A percentile compares a stretch with the other conserved stretches of the same genome.
These are phyloP conservation scores for Manacus vitellinus DNA, from an alignment of 2,113 vertebrate genomes.

Conservation along the genomic window DNA sequence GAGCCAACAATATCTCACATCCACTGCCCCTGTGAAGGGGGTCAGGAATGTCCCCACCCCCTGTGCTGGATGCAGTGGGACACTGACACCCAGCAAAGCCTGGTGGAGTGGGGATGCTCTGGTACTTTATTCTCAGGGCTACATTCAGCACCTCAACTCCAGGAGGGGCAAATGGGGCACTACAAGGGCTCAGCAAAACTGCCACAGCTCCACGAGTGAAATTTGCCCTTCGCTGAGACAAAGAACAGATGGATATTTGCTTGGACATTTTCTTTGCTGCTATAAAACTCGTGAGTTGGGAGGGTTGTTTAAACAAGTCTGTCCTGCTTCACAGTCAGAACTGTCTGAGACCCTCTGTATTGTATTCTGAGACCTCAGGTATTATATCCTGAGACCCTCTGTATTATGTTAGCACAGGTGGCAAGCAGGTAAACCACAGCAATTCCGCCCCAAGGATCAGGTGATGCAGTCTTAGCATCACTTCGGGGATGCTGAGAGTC, in stretches of 20 bases:
- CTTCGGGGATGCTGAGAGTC: background rate
- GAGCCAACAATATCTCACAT: rapidly evolving
- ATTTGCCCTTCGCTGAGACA: background rate
- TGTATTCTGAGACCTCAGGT: background rate
- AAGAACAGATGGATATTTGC: background rate
- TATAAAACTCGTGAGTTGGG: rapidly evolving
- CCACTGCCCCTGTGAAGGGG: rapidly evolving
- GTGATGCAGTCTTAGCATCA: background rate
- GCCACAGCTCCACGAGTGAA: rapidly evolving
- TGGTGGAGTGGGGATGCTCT: rapidly evolving
- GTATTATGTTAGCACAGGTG: background rate
- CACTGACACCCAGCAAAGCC: background rate
- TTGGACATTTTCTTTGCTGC: rapidly evolving
- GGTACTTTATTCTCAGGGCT: background rate
- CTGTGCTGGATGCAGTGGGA: background rate
- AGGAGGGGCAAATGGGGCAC: background rate
- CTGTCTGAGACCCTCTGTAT: background rate
- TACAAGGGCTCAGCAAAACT: background rate
- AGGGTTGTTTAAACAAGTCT: background rate
- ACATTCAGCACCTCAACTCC: rapidly evolving
- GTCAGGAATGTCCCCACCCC: background rate
- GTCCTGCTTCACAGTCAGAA: background rate
- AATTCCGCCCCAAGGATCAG: background rate
- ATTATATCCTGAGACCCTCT: background rate
- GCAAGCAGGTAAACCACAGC: background rate